These are phyloP conservation scores for Nymphalis urticae DNA, from an alignment of 2,888 invertebrate genomes.

Conservation along the genomic window DNA sequence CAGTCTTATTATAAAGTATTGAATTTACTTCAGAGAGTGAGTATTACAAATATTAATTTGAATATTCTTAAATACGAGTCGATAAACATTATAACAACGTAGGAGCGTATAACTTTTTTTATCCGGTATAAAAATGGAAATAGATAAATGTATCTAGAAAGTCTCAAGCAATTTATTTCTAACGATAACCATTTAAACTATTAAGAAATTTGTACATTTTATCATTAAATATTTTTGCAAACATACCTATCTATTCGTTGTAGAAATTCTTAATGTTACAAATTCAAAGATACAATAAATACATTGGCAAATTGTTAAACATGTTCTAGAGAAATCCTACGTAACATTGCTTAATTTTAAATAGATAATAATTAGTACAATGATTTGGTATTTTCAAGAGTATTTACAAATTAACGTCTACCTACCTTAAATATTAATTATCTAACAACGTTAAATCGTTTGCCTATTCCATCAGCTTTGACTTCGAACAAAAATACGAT, in stretches of 20 bases:
- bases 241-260: slow-evolving; percentile 23
- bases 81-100: slow-evolving; percentile 4
- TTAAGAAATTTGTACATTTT: slow-evolving; percentile 10
- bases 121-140: slow-evolving; percentile 15
- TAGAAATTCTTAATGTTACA: slow-evolving; percentile 18
- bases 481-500: too few relatives aligned
- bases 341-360: slow-evolving; percentile 6
- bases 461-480: neutral
- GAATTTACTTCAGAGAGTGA: slow-evolving; percentile 11
- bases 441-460: neutral
- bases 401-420: slow-evolving; percentile 11
- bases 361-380: neutral
- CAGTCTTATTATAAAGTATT: slow-evolving; percentile 33
- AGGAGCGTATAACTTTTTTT: neutral
- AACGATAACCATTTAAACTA: slow-evolving; percentile 1
- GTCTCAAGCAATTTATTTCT: neutral
- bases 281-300: slow-evolving; percentile 12
- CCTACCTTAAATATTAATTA: slow-evolving; percentile 3
- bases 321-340: neutral
- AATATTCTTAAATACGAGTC: neutral
- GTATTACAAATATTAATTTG: slow-evolving; percentile 2
- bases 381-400: slow-evolving; percentile 12
- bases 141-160: slow-evolving; percentile 2
- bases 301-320: slow-evolving; percentile 6
- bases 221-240: slow-evolving; percentile 2